phyloP scores from a whole-genome alignment of 2,797 vertebrate species.

The Schizothorax lantsangensis region DNA sequence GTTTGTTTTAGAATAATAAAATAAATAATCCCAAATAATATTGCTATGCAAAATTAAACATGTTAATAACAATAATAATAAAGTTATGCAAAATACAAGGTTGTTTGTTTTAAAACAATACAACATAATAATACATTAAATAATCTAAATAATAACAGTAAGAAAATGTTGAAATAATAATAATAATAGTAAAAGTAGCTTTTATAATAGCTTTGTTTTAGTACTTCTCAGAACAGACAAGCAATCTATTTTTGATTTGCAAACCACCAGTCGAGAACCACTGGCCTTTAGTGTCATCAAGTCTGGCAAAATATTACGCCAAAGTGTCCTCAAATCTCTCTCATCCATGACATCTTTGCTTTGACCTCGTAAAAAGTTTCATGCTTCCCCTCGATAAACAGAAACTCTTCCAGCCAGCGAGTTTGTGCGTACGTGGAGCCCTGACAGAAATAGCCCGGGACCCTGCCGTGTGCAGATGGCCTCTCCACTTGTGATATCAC shows the following conservation, averaged over 20 bases:
- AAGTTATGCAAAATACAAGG: neutral
- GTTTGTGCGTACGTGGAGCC: slow-evolving; percentile 53
- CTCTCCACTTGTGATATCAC: slow-evolving; percentile 87
- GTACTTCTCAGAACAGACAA: neutral
- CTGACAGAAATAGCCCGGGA: slow-evolving; percentile 81
- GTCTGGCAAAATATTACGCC: slow-evolving; percentile 25
- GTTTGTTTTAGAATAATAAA: slow-evolving; percentile 1
- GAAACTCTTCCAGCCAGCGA: slow-evolving; percentile 69
- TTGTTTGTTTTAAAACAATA: neutral
- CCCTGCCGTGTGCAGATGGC: slow-evolving; percentile 83
- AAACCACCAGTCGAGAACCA: neutral
- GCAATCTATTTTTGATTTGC: neutral
- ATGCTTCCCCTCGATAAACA: slow-evolving; percentile 75
- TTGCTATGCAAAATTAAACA: neutral
- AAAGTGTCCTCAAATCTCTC: slow-evolving; percentile 39
- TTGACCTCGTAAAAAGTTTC: slow-evolving; percentile 81
- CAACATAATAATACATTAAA: neutral
- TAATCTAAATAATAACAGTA: neutral
- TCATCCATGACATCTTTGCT: slow-evolving; percentile 69
- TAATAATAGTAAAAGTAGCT: neutral
- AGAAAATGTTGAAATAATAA: neutral
- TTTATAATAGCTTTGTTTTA: neutral
- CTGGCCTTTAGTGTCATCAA: slow-evolving; percentile 1
- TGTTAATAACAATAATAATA: neutral
- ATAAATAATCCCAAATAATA: neutral